A percentile compares a stretch with the other conserved stretches of the same genome.
Evolutionary conservation across 2,888 invertebrate species (phyloP).

Genomic region (Sepiola atlantica): DNA sequence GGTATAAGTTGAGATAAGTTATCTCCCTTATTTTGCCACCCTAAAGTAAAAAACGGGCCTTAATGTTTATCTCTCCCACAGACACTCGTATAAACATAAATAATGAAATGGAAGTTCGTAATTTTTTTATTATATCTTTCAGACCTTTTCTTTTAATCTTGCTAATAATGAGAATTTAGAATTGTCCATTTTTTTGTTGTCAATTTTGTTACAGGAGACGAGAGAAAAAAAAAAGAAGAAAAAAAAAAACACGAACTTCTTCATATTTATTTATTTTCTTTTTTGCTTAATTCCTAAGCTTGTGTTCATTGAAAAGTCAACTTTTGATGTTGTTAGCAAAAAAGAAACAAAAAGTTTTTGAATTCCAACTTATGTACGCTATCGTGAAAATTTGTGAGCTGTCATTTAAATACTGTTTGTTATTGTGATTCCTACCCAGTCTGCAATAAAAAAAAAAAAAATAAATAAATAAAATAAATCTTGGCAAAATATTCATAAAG

Average conservation of each 20-base stretch:
- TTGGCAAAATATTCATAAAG: background rate
- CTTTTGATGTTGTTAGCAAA: background rate
- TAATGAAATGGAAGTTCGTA: background rate
- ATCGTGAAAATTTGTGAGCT: background rate
- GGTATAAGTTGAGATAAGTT: no score
- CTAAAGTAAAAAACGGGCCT: background rate
- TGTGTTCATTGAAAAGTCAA: slow-evolving; percentile 19
- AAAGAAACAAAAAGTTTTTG: no score
- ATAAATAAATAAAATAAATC: background rate
- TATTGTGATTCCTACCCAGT: background rate
- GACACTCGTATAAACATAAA: background rate
- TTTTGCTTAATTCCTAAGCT: background rate
- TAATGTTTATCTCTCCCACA: background rate
- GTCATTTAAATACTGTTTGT: slow-evolving; percentile 5
- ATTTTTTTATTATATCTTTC: background rate
- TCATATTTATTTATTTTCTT: background rate
- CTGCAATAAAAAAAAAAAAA: background rate
- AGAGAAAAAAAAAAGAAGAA: background rate
- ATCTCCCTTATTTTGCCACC: no score
- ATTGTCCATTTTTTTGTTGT: background rate
- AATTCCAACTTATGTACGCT: background rate
- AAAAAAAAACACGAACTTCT: background rate
- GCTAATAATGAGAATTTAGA: background rate
- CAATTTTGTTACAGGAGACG: background rate
- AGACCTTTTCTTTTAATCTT: background rate